A percentile compares a stretch with the other conserved stretches of the same genome.
phyloP scores from a whole-genome alignment of 2,888 invertebrate genomes.

The Eupelmus urozonus region DNA sequence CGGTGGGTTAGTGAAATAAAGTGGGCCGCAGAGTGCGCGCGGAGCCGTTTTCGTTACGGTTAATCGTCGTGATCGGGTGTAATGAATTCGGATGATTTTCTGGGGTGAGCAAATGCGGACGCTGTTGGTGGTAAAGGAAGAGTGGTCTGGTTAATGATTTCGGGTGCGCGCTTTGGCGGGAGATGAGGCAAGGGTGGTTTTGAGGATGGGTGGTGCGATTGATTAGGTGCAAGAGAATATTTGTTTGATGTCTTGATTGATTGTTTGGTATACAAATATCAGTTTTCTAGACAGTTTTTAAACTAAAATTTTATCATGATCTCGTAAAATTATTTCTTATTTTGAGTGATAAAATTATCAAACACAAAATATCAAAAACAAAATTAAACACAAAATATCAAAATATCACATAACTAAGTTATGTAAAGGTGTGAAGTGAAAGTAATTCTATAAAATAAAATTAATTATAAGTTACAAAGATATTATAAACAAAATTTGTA shows the following conservation, averaged over 20 bases:
- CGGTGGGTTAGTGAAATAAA: slow-evolving; percentile 24
- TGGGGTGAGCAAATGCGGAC: background rate
- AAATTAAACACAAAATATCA: too few relatives aligned
- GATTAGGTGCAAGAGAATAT: background rate
- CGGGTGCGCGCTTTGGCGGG: background rate
- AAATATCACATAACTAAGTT: too few relatives aligned
- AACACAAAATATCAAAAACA: too few relatives aligned
- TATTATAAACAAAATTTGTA: too few relatives aligned
- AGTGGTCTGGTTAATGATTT: background rate
- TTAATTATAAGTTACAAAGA: too few relatives aligned
- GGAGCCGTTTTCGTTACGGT: slow-evolving; percentile 10
- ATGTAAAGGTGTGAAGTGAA: too few relatives aligned
- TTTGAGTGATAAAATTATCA: too few relatives aligned
- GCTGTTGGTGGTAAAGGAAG: background rate
- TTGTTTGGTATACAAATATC: background rate
- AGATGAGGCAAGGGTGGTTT: background rate
- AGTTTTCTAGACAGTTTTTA: too few relatives aligned
- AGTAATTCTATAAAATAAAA: too few relatives aligned
- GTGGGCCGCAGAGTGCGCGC: slow-evolving; percentile 41
- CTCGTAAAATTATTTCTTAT: too few relatives aligned
- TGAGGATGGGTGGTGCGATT: background rate
- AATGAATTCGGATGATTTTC: slow-evolving; percentile 44
- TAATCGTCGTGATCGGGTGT: slow-evolving; percentile 42
- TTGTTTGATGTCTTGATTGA: background rate
- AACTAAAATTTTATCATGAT: too few relatives aligned